Percentiles rank a stretch among this genome's conserved stretches.
Conservation (phyloP, 2,113 vertebrate species). For the Prunella fulvescens region DNA sequence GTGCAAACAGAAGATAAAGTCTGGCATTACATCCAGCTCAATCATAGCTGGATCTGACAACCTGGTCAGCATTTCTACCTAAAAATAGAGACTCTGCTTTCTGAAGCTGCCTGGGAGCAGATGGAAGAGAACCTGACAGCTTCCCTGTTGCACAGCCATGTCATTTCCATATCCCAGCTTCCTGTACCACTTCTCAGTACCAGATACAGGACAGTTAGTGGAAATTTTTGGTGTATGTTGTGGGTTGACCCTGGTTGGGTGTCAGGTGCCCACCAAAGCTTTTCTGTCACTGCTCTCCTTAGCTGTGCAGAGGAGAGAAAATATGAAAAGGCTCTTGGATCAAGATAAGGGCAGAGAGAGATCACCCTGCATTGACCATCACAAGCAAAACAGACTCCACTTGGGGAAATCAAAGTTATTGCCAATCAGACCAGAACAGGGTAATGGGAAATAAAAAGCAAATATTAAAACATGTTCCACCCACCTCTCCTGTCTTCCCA, state of each 20-base stretch:
- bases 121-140: not conserved
- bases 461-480: not conserved
- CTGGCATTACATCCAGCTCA: not conserved
- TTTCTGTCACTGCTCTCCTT: not conserved
- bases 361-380: not conserved
- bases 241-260: not conserved
- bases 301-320: not conserved
- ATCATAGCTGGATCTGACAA: not conserved
- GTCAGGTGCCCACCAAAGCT: not conserved
- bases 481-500: not conserved
- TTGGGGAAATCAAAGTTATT: not conserved
- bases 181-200: not conserved
- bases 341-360: not conserved
- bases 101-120: not conserved
- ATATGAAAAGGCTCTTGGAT: not conserved
- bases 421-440: not conserved
- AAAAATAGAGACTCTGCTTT: not conserved
- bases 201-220: not conserved
- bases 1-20: conserved; percentile 13
- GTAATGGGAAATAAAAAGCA: not conserved
- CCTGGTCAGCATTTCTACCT: not conserved
- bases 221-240: not conserved
- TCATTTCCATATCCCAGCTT: not conserved
- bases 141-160: not conserved
- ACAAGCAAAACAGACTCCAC: not conserved